These are phyloP conservation scores for Pheosia gnoma DNA, from an alignment of 2,888 invertebrate species.

Conservation along the genomic window DNA sequence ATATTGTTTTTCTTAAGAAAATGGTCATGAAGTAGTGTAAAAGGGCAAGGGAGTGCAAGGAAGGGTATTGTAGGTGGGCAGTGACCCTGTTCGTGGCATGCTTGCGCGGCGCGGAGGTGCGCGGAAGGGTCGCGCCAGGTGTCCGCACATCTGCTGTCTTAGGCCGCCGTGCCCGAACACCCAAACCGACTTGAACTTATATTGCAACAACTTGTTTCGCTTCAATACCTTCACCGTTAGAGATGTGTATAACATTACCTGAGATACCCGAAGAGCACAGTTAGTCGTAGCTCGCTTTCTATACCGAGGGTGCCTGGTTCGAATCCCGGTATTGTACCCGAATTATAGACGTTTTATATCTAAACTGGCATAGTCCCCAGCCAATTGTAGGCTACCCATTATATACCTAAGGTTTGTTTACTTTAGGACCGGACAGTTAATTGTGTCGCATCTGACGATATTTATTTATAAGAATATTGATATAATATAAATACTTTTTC, in stretches of 20 bases:
- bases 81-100: conserved; percentile 64
- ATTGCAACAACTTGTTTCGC: conserved; percentile 62
- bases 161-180: conserved; percentile 57
- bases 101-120: conserved; percentile 51
- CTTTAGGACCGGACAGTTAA: too few relatives aligned
- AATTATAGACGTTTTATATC: too few relatives aligned
- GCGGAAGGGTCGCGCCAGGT: conserved; percentile 82
- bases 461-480: too few relatives aligned
- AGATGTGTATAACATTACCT: conserved; percentile 20
- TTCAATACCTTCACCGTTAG: conserved; percentile 67
- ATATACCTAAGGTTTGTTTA: too few relatives aligned
- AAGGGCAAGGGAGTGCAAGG: conserved; percentile 59
- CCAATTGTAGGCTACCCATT: too few relatives aligned
- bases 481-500: too few relatives aligned
- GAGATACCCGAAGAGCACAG: background rate
- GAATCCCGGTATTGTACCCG: too few relatives aligned
- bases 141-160: conserved; percentile 80
- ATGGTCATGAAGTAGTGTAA: conserved; percentile 50
- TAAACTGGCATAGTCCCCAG: too few relatives aligned
- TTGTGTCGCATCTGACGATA: too few relatives aligned
- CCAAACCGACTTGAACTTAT: conserved; percentile 55
- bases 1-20: conserved; percentile 64
- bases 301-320: too few relatives aligned
- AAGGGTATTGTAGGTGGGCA: conserved; percentile 77
- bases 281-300: too few relatives aligned